phyloP scores from a whole-genome alignment of 2,797 vertebrate species.

The Paramormyrops hopkinsi region DNA sequence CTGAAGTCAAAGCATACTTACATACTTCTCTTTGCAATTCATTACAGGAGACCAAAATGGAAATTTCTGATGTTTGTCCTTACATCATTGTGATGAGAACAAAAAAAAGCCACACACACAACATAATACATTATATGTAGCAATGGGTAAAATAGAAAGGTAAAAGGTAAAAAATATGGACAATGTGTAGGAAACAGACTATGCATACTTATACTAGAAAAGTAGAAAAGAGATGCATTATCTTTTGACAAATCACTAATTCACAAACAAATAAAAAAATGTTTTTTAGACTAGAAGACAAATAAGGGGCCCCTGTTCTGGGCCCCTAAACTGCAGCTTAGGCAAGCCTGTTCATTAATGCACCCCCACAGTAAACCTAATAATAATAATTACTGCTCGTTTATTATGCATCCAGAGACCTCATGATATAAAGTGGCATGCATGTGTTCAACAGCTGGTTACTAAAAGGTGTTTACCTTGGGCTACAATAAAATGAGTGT shows the following conservation, averaged over 20 bases:
- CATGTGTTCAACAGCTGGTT: not conserved
- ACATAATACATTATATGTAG: not conserved
- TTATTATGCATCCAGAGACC: not conserved
- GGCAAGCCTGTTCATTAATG: not conserved
- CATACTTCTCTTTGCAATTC: not conserved
- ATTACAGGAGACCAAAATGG: not conserved
- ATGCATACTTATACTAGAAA: not conserved
- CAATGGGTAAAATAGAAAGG: not conserved
- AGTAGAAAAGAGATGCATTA: not conserved
- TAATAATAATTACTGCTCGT: not conserved
- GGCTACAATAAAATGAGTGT: conserved; percentile 10
- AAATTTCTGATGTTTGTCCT: not conserved
- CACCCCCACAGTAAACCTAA: not conserved
- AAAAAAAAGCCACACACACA: not conserved
- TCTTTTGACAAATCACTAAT: not conserved
- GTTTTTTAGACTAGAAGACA: not conserved
- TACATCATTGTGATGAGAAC: not conserved
- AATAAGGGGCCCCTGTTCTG: not conserved
- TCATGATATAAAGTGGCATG: not conserved
- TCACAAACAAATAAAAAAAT: not conserved
- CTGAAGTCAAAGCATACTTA: not conserved
- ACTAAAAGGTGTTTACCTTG: not conserved
- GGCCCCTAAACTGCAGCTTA: not conserved
- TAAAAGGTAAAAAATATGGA: not conserved
- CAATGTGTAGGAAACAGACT: not conserved